phyloP scores from a whole-genome alignment of 2,113 vertebrate genomes.

The Daphoenositta chrysoptera region DNA sequence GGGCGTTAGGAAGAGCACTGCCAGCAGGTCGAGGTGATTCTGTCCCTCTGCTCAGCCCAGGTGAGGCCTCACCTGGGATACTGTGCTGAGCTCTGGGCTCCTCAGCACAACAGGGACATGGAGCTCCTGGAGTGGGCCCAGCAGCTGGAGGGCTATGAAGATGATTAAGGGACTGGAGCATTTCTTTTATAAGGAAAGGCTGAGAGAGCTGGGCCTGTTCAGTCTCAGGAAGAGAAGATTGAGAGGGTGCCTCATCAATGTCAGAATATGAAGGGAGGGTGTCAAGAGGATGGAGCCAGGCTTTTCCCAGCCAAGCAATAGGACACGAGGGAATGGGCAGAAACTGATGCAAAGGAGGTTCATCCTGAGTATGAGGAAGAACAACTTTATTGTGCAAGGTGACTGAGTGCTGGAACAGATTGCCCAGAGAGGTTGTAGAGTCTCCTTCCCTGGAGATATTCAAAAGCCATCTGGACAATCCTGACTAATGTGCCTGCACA shows the following conservation, averaged over 20 bases:
- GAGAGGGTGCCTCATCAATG: not conserved
- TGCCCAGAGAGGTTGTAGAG: not conserved
- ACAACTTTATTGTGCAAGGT: not conserved
- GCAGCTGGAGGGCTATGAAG: not conserved
- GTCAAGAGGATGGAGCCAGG: not conserved
- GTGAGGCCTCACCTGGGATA: accelerated
- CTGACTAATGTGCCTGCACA: not conserved
- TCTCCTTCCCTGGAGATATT: not conserved
- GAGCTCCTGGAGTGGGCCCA: not conserved
- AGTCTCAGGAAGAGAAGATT: not conserved
- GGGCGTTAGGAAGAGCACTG: not conserved
- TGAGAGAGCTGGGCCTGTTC: not conserved
- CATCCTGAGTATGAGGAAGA: not conserved
- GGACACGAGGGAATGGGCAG: not conserved
- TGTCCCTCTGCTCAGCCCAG: not conserved
- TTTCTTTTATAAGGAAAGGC: not conserved
- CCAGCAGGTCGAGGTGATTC: not conserved
- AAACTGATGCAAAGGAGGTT: not conserved
- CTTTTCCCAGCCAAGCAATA: not conserved
- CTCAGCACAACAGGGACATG: accelerated
- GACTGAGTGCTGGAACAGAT: not conserved
- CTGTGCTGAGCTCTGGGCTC: not conserved
- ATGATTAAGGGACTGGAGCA: not conserved
- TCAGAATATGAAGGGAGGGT: not conserved
- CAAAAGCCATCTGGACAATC: not conserved